These are phyloP conservation scores for Fragum whitleyi DNA, from an alignment of 2,888 invertebrate species.

Conservation along the genomic window DNA sequence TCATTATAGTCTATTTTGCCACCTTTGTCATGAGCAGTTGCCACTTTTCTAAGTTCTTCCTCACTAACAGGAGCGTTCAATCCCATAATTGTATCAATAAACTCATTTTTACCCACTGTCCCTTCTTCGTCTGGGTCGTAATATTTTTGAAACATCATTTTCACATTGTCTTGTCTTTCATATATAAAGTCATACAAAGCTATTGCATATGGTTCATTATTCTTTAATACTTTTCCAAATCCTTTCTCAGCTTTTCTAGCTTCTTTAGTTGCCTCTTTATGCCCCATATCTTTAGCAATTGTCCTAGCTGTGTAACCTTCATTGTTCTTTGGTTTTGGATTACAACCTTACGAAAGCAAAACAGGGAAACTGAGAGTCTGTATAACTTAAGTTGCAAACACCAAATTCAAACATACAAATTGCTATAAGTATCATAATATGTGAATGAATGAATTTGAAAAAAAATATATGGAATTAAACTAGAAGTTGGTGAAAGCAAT, in stretches of 20 bases:
- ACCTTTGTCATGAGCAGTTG: slow-evolving; percentile 80
- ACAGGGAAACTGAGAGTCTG: not conserved
- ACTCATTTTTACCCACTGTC: slow-evolving; percentile 77
- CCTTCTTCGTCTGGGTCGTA: slow-evolving; percentile 82
- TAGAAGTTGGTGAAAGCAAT: too few species aligned
- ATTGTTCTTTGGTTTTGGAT: slow-evolving; percentile 85
- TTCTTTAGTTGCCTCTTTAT: slow-evolving; percentile 84
- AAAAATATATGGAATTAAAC: too few species aligned
- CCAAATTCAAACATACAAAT: too few species aligned
- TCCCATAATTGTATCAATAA: slow-evolving; percentile 78
- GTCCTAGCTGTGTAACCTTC: slow-evolving; percentile 82
- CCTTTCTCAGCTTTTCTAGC: slow-evolving; percentile 84
- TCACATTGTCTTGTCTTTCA: slow-evolving; percentile 74
- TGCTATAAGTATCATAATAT: too few species aligned
- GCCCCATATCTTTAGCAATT: slow-evolving; percentile 84
- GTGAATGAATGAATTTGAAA: too few species aligned
- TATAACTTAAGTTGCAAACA: too few species aligned
- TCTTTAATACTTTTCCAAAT: slow-evolving; percentile 83
- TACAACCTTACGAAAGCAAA: slow-evolving; percentile 80
- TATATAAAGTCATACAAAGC: slow-evolving; percentile 83
- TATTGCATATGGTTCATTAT: slow-evolving; percentile 83
- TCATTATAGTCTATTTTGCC: slow-evolving; percentile 83
- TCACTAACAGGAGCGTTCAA: slow-evolving; percentile 81
- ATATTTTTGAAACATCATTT: slow-evolving; percentile 79
- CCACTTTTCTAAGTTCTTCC: slow-evolving; percentile 79